Evolutionary conservation across 2,888 invertebrate genomes (phyloP), one percentile per base, ranked within the genome.

Genomic region (Lordiphosa fenestrarum): DNA sequence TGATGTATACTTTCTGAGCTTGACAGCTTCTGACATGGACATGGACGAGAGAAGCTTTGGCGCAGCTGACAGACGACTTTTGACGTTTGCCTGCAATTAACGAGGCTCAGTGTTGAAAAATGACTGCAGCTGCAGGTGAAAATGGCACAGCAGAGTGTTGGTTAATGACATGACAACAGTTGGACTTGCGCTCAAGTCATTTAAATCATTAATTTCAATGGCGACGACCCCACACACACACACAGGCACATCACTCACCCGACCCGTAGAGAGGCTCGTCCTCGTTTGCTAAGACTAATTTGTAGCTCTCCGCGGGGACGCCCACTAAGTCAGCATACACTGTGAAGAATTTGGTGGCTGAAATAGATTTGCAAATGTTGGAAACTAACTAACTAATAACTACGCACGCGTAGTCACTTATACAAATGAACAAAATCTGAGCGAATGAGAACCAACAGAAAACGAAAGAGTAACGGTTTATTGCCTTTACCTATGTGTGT

Each of bases 21-120:
- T 74, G 77, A 82, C 85, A 80, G 83, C 83, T 71, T 66, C 71
- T 81, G 80, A 72, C 80, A 66, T 63, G 50, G 64, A 48, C 38
- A 13, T 23, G 37, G 37, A 21, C 21, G 48, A 37, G 23, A 55
- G 66, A 65, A 69, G 76, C 62, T 62, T 84, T 61, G 66, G 69
- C 74, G 62, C 69, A 71, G 70, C 76, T 77, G 86, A 76, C 82
- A 60, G 77, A 71, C 84, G 86, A 85, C 87, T 87, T 87, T 87
- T 87, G 87, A 87, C 87, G 86, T 86, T 87, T 83, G 85, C 69
- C 85, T 84, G 87, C 87, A 87, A 87, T 87, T 87, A 87, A 87
- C 88, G 84, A 66, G 54, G 55, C 66, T 66, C 65, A 84, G 78
- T 75, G 78, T 73, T 84, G 84, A 77, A 83, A 83, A 84, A 84